Base-by-base conservation (phyloP, 2,113 vertebrate genomes). In the Piprites chloris region DNA sequence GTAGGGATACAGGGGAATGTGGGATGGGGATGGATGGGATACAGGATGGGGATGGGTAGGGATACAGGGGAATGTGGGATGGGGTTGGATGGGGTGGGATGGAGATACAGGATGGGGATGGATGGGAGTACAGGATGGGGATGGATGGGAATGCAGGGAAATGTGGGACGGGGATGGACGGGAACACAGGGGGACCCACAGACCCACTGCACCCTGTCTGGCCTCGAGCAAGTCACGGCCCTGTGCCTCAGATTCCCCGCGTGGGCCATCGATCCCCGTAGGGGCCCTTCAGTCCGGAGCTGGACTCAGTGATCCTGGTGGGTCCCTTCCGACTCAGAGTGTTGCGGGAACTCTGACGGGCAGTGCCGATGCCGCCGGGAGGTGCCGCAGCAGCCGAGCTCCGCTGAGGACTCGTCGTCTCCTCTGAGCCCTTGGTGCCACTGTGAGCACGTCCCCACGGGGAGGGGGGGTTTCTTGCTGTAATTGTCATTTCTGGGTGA, bases 181-280 rank as follows among this genome's bases (percentile, higher is more conserved):
- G 49, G 30, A 75, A 14, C 9, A 11, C 15, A 47, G 52, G 13
- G 49, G 24, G 49, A 49, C 24, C 49, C 23, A 49, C 49, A 49
- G 26, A 24, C 23, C 47, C 47, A 4, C 12, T 5, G 12, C 21
- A 14, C 23, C 20, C 7, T 7, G 58, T 18, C 21, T 65, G 66
- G 16, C 53, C 79, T 28, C 20, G 66, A 46, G 65, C 44, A 41
- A 62, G 17, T 9, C n/a, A 1, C 23, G 62, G 27, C 55, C 39
- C 44, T 0, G 61, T 78, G 81, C 92, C 92, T 89, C 76, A 2
- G 72, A 86, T 94, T 95, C 85, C 81, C 72, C 18, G 4, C 73
- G 33, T 8, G 11, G 41, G 33, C 22, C 0, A 41, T 35, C 56
- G 12, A 15, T 58, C 32, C 56, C 33, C 5, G 22, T 9, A 22